These are phyloP conservation scores for Barbus barbus DNA, from an alignment of 2,113 vertebrate genomes.

Conservation along the genomic window DNA sequence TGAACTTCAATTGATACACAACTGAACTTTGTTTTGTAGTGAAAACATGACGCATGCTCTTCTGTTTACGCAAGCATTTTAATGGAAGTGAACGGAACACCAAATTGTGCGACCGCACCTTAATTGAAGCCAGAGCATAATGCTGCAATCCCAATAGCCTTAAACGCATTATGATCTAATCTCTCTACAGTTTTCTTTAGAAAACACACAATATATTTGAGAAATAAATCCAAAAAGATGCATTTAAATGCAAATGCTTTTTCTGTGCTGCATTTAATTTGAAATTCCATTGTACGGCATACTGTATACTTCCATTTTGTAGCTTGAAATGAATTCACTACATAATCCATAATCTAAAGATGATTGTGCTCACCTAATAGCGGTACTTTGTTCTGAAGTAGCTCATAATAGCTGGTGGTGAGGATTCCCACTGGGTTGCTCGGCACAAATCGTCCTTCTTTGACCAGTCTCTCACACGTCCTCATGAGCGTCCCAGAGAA, in stretches of 20 bases:
- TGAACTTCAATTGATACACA: neutral
- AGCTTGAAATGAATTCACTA: neutral
- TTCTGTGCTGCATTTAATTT: neutral
- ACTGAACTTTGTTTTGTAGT: neutral
- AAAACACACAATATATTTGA: neutral
- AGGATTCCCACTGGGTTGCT: slow-evolving; percentile 94
- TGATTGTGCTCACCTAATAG: slow-evolving; percentile 85
- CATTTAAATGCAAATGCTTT: too few species aligned
- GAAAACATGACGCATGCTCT: neutral
- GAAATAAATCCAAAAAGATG: neutral
- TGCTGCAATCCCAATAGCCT: neutral
- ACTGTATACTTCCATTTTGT: neutral
- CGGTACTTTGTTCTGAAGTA: slow-evolving; percentile 98
- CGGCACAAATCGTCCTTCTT: slow-evolving; percentile 93
- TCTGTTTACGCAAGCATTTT: neutral
- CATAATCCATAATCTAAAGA: neutral
- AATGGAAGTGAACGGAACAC: neutral
- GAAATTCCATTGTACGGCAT: neutral
- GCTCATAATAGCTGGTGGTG: slow-evolving; percentile 93
- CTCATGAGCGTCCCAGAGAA: slow-evolving; percentile 98
- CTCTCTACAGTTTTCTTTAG: neutral
- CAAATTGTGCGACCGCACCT: neutral
- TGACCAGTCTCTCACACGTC: slow-evolving; percentile 94
- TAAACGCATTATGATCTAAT: neutral
- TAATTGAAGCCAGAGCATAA: slow-evolving; percentile 8